Conservation (phyloP, 2,797 vertebrate genomes). For the Clarias fuscus region DNA sequence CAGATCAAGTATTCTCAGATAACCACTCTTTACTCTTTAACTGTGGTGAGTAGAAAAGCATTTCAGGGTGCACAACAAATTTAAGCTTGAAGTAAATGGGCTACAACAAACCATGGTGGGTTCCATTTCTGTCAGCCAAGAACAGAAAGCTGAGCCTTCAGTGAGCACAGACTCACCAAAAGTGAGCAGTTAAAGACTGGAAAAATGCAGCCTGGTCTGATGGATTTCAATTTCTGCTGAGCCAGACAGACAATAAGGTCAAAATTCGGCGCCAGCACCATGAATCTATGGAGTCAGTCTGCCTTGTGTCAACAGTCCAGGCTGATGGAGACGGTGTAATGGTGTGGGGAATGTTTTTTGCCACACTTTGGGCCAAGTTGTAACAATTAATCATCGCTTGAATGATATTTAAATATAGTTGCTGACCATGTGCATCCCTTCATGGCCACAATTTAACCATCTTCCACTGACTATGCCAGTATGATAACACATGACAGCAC, state of each 20-base stretch:
- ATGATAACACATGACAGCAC: background rate
- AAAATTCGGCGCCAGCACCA: background rate
- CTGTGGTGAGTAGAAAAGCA: background rate
- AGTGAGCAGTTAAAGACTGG: background rate
- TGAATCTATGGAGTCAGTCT: background rate
- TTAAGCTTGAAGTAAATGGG: background rate
- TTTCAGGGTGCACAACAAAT: background rate
- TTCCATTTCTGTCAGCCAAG: slow-evolving; percentile 6
- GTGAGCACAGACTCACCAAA: background rate
- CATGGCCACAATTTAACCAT: background rate
- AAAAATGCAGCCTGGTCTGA: background rate
- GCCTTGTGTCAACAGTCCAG: background rate
- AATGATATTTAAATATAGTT: background rate
- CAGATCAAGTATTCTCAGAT: background rate
- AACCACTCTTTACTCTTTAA: background rate
- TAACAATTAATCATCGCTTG: background rate
- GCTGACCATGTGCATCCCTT: background rate
- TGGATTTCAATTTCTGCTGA: background rate
- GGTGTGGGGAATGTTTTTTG: background rate
- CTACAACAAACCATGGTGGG: background rate
- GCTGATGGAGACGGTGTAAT: background rate
- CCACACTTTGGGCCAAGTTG: background rate
- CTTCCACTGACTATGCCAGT: background rate
- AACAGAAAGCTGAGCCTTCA: background rate
- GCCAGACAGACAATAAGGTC: background rate